Evolutionary conservation across 2,113 vertebrate genomes (phyloP).

Genomic region (Mus musculus): DNA sequence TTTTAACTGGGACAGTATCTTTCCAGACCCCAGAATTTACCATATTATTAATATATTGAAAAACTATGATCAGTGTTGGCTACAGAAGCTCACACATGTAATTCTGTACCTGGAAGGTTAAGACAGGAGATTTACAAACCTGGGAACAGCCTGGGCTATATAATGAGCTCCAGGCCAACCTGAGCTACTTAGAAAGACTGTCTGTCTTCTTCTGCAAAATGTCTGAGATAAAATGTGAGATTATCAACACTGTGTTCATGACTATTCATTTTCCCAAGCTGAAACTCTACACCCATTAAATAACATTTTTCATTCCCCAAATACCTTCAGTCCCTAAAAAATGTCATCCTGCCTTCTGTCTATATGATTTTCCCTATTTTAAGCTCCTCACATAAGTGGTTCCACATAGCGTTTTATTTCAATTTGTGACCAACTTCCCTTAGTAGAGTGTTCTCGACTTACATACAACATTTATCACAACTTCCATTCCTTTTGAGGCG

Average conservation of each 20-base stretch:
- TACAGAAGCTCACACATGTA: neutral
- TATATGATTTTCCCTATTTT: neutral
- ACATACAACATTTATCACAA: neutral
- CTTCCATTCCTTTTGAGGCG: neutral
- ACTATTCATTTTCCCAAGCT: neutral
- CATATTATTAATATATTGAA: neutral
- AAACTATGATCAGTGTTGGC: neutral
- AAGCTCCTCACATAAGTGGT: neutral
- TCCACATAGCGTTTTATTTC: neutral
- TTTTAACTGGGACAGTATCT: neutral
- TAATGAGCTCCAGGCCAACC: neutral
- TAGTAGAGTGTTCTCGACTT: neutral
- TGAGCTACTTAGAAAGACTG: neutral
- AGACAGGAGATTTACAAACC: neutral
- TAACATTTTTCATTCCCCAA: neutral
- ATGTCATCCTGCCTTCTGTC: neutral
- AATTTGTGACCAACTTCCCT: neutral
- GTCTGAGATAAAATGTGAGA: neutral
- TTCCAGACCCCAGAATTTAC: neutral
- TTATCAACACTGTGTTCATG: neutral
- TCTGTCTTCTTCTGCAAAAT: neutral
- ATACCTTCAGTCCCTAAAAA: neutral
- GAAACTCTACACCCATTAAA: neutral
- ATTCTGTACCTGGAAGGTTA: neutral
- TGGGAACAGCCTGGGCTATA: neutral